Conservation (phyloP, 2,888 invertebrate genomes). For the Nephrocerus scutellatus region DNA sequence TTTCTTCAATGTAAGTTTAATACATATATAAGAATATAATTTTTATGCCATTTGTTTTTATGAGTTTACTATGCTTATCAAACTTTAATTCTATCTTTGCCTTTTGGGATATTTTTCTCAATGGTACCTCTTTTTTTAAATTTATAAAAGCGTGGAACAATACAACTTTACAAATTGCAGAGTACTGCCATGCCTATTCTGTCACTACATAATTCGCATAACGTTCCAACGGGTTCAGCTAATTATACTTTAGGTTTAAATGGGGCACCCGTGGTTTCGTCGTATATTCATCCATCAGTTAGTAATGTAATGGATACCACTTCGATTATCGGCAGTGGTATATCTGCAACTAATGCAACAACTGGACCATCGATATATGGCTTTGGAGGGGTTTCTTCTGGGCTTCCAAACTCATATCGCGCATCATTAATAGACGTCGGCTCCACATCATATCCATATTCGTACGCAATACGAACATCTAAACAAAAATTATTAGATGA, state of each 20-base stretch:
- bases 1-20: no score
- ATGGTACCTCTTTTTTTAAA: slow-evolving; percentile 10
- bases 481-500: slow-evolving; percentile 69
- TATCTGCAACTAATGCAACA: slow-evolving; percentile 32
- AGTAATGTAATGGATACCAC: slow-evolving; percentile 40
- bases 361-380: slow-evolving; percentile 38
- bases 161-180: slow-evolving; percentile 52
- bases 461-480: slow-evolving; percentile 58
- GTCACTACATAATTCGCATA: slow-evolving; percentile 50
- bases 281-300: slow-evolving; percentile 44
- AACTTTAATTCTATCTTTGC: no score
- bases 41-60: no score
- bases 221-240: slow-evolving; percentile 45
- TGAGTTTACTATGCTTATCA: no score
- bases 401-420: slow-evolving; percentile 40
- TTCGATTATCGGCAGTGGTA: slow-evolving; percentile 34
- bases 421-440: slow-evolving; percentile 42
- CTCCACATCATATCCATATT: slow-evolving; percentile 52
- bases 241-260: slow-evolving; percentile 46
- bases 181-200: slow-evolving; percentile 58
- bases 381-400: slow-evolving; percentile 29
- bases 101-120: no score
- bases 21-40: no score
- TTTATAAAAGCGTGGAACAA: slow-evolving; percentile 42
- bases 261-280: slow-evolving; percentile 39